These are phyloP conservation scores for Sylvicola fuscatus DNA, from an alignment of 2,888 invertebrate genomes.

Conservation along the genomic window DNA sequence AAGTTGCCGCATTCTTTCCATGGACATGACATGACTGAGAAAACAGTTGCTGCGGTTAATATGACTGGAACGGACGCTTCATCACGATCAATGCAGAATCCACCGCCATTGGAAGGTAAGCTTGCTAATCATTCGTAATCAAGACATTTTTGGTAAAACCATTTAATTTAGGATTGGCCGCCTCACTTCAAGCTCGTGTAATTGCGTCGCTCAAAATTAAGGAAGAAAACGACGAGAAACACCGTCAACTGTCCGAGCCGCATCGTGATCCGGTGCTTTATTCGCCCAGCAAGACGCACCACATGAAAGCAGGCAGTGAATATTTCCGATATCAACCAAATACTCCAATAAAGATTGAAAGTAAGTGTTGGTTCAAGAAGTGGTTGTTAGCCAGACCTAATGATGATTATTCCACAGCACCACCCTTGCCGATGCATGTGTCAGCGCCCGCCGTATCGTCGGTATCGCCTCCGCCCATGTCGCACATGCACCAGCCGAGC, in stretches of 20 bases:
- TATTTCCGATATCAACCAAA: too few relatives aligned
- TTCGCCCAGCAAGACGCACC: not conserved
- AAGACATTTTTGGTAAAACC: not conserved
- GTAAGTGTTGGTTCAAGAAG: too few relatives aligned
- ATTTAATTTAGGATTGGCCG: constrained; percentile 43
- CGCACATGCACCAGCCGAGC: too few relatives aligned
- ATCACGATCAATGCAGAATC: constrained; percentile 11
- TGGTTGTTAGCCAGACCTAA: too few relatives aligned
- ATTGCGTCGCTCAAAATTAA: constrained; percentile 41
- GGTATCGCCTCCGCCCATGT: too few relatives aligned
- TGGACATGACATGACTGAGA: constrained; percentile 16
- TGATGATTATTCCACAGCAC: too few relatives aligned
- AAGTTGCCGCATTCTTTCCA: constrained; percentile 20
- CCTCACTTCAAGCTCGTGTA: constrained; percentile 61
- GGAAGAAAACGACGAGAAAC: constrained; percentile 24
- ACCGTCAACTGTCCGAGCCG: constrained; percentile 12
- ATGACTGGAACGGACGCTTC: too few relatives aligned
- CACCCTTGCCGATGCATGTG: too few relatives aligned
- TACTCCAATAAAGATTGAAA: constrained; percentile 10
- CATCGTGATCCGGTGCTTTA: too few relatives aligned
- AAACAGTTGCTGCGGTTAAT: constrained; percentile 7
- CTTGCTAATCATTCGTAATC: not conserved
- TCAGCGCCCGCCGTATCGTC: too few relatives aligned
- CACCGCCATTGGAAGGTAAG: constrained; percentile 23
- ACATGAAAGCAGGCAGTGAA: constrained; percentile 1